These are phyloP conservation scores for Pyralis farinalis DNA, from an alignment of 2,888 invertebrate genomes.

Conservation along the genomic window DNA sequence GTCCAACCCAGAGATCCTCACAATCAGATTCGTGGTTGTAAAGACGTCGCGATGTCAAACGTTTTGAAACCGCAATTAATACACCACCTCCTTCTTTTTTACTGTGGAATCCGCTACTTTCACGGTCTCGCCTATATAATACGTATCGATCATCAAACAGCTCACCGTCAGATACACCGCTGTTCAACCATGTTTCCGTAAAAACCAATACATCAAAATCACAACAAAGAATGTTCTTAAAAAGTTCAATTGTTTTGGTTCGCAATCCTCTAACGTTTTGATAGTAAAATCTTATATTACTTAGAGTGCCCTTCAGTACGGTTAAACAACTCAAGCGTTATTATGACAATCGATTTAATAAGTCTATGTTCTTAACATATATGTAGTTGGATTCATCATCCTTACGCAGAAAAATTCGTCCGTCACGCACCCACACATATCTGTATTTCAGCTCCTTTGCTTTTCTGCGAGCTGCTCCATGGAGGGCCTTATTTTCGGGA, in stretches of 20 bases:
- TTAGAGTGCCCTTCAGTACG: background rate
- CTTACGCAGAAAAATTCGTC: constrained; percentile 14
- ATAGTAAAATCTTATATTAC: background rate
- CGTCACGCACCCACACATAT: constrained; percentile 13
- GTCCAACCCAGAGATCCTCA: background rate
- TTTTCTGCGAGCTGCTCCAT: constrained; percentile 9
- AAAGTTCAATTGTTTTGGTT: background rate
- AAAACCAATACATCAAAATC: no score
- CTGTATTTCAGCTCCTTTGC: constrained; percentile 13
- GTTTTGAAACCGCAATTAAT: background rate
- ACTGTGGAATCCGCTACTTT: background rate
- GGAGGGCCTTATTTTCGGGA: constrained; percentile 13
- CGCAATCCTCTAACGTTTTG: background rate
- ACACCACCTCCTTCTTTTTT: background rate
- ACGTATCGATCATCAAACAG: background rate
- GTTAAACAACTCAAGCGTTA: background rate
- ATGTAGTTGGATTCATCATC: constrained; percentile 3
- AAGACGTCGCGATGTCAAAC: background rate
- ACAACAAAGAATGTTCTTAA: background rate
- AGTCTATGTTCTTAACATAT: background rate
- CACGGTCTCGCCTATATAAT: background rate
- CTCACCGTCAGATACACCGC: background rate
- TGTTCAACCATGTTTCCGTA: background rate
- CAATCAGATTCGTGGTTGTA: background rate
- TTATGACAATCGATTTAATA: background rate